Conservation (phyloP, 2,113 vertebrate species). For the Sebastes fasciatus region DNA sequence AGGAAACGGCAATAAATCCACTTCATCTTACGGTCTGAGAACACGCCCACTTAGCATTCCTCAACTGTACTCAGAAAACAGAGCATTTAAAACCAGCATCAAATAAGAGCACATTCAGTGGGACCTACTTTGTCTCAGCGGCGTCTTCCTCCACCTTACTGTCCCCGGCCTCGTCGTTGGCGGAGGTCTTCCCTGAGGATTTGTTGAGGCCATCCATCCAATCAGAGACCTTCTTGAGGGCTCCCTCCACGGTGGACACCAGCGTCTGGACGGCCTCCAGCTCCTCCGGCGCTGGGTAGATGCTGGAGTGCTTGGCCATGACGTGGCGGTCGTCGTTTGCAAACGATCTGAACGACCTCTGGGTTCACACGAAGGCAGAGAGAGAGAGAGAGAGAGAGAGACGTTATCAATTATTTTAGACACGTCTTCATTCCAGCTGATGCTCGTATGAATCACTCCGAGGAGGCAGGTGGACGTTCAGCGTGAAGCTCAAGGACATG, state of each 20-base stretch:
- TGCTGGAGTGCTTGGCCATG: conserved; percentile 92
- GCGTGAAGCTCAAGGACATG: conserved; percentile 1
- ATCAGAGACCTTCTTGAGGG: conserved; percentile 94
- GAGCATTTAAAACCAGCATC: neutral
- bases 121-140: conserved; percentile 70
- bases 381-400: neutral
- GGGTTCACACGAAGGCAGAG: neutral
- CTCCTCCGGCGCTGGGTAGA: conserved; percentile 93
- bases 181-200: conserved; percentile 82
- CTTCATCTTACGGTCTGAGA: neutral
- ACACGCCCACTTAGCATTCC: neutral
- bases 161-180: conserved; percentile 74
- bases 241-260: conserved; percentile 93
- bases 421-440: neutral
- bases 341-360: conserved; percentile 73
- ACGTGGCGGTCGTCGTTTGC: conserved; percentile 90
- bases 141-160: conserved; percentile 82
- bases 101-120: neutral
- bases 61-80: too few species aligned
- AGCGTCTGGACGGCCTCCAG: conserved; percentile 94
- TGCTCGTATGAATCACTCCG: neutral
- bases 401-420: neutral
- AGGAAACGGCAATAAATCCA: conserved; percentile 5
- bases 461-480: neutral
- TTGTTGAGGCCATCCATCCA: conserved; percentile 89